phyloP scores from a whole-genome alignment of 2,888 invertebrate genomes.

The Pristionchus mayeri region DNA sequence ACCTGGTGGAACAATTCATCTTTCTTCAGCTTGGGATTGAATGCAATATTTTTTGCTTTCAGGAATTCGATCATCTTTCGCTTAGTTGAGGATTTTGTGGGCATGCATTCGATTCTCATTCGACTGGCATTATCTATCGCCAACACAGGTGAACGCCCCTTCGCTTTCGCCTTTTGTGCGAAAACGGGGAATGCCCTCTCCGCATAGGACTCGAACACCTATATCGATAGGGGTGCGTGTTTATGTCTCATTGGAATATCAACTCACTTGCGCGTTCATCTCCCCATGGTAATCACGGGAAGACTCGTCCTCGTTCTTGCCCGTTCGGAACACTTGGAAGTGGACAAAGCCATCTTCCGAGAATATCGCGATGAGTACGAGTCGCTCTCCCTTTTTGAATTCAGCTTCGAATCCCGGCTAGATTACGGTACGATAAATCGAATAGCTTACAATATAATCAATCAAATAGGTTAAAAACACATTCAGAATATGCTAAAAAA shows the following conservation, averaged over 20 bases:
- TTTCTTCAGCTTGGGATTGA: neutral
- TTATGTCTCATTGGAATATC: neutral
- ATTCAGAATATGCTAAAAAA: neutral
- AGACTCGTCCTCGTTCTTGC: neutral
- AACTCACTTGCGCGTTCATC: neutral
- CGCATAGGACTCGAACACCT: constrained; percentile 1
- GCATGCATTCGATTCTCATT: neutral
- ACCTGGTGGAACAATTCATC: neutral
- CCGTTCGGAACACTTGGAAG: neutral
- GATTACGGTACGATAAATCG: no score
- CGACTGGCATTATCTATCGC: neutral
- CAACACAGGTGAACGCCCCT: neutral
- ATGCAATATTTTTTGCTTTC: neutral
- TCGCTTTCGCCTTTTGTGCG: neutral
- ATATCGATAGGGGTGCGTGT: neutral
- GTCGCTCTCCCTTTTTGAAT: neutral
- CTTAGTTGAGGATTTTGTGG: neutral
- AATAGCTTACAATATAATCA: no score
- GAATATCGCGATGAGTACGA: neutral
- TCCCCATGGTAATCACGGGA: constrained; percentile 35
- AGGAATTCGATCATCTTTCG: neutral
- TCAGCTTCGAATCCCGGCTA: neutral
- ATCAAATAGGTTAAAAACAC: neutral
- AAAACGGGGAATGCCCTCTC: neutral
- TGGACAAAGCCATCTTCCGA: neutral